Conservation (phyloP, 2,888 invertebrate species). For the Anticlea derivata region DNA sequence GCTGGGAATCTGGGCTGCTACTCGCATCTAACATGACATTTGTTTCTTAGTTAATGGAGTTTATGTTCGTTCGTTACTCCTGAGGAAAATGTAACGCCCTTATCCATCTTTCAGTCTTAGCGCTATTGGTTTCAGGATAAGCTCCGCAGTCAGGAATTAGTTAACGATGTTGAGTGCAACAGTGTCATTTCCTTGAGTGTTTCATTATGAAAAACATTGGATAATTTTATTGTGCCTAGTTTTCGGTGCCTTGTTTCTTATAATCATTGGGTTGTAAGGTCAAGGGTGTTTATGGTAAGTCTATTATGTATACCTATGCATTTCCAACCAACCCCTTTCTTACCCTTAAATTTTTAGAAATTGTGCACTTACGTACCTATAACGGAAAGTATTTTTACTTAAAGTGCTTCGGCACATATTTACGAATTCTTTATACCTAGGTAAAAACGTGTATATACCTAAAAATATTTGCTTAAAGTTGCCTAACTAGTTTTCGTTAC, state of each 20-base stretch:
- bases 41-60: slow-evolving; percentile 55
- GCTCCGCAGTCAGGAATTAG: slow-evolving; percentile 39
- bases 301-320: too few species aligned
- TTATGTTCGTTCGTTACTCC: slow-evolving; percentile 49
- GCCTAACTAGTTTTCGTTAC: too few species aligned
- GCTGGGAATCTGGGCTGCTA: slow-evolving; percentile 58
- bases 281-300: not conserved
- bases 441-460: too few species aligned
- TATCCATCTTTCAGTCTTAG: slow-evolving; percentile 53
- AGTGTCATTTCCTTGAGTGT: slow-evolving; percentile 23
- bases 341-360: not conserved
- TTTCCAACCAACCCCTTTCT: too few species aligned
- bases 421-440: not conserved
- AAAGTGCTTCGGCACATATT: too few species aligned
- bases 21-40: slow-evolving; percentile 50
- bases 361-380: not conserved
- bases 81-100: slow-evolving; percentile 67
- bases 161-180: slow-evolving; percentile 39
- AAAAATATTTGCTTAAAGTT: too few species aligned
- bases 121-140: slow-evolving; percentile 68
- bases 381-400: too few species aligned
- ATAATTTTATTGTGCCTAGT: slow-evolving; percentile 12
- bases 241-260: slow-evolving; percentile 7
- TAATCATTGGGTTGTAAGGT: not conserved
- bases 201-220: slow-evolving; percentile 1